Base-by-base conservation (phyloP, 2,888 invertebrate species). In the Lasioglossum zephyrum region DNA sequence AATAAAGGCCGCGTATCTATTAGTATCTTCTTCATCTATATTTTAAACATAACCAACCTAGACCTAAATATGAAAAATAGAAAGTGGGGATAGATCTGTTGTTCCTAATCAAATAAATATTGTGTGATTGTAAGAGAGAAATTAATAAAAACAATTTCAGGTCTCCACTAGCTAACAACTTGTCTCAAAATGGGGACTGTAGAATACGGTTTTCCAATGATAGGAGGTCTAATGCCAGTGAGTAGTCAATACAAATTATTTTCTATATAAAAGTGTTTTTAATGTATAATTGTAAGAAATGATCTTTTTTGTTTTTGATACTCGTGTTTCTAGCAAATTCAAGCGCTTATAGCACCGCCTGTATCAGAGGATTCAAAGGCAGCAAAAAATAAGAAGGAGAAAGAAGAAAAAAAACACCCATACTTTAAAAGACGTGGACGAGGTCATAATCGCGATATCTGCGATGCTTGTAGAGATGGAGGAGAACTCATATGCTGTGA, bases 401-500 rank as follows among this genome's bases (percentile, higher is more conserved):
- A 95, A 89, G 96, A 95, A 88, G 94, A 95, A 4, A 96, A 97
- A 18, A 96, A 97, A 91, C 98, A 98, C 95, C 98, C 98, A 1
- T 98, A 98, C 93, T 98, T 97, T 93, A 97, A 98, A 94, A 96
- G 98, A 85, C 98, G 98, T 88, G 98, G 98, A n/a, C 97, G 97
- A 93, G 98, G 98, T 11, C 98, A 98, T 93, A 99, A 99, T 95
- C 98, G 98, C 94, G 99, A 99, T 94, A 97, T 97, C 89, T 99
- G 99, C 94, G 99, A 99, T 95, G 98, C 98, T 79, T 99, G 99
- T 95, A 97, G 97, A 79, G 99, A 99, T 96, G 99, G 99, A 53
- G 99, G 99, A 4, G 98, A 99, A 95, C 96, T 99, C 60, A 97
- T 99, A 83, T 99, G 99, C 95, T 99, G 99, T 95, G 99, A 99